phyloP scores from a whole-genome alignment of 2,888 invertebrate species.

The Drosophila kokeensis region DNA sequence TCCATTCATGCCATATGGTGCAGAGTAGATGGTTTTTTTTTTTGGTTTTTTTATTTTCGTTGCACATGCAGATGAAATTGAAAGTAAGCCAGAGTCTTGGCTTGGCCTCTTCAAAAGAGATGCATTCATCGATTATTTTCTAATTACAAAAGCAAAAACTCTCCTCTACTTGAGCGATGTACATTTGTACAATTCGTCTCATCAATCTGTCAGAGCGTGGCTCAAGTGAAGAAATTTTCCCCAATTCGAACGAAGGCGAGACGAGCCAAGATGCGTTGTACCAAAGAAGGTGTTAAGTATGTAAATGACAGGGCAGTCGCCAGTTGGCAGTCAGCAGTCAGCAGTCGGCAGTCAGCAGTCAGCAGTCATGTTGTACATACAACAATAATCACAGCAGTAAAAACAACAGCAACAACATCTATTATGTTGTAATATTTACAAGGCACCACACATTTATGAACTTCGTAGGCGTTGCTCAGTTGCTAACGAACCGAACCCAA shows the following conservation, averaged over 20 bases:
- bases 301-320: constrained; percentile 75
- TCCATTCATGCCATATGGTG: constrained; percentile 13
- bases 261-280: constrained; percentile 4
- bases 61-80: constrained; percentile 70
- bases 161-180: constrained; percentile 12
- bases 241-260: constrained; percentile 7
- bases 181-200: constrained; percentile 24
- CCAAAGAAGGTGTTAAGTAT: constrained; percentile 75
- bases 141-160: constrained; percentile 74
- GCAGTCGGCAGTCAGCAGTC: constrained; percentile 30
- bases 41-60: background rate
- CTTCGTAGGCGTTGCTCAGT: constrained; percentile 48
- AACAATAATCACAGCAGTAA: constrained; percentile 15
- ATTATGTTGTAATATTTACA: constrained; percentile 79
- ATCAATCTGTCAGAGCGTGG: constrained; percentile 50
- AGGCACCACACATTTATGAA: constrained; percentile 13
- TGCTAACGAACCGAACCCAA: constrained; percentile 28
- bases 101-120: constrained; percentile 50
- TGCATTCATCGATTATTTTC: constrained; percentile 74
- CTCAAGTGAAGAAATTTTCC: constrained; percentile 66
- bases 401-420: constrained; percentile 12
- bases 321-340: constrained; percentile 27
- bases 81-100: constrained; percentile 25
- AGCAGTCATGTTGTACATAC: constrained; percentile 21
- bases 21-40: background rate